A percentile compares a stretch with the other conserved stretches of the same genome.
Conservation (phyloP, 2,797 vertebrate genomes). For the Brotula barbata region DNA sequence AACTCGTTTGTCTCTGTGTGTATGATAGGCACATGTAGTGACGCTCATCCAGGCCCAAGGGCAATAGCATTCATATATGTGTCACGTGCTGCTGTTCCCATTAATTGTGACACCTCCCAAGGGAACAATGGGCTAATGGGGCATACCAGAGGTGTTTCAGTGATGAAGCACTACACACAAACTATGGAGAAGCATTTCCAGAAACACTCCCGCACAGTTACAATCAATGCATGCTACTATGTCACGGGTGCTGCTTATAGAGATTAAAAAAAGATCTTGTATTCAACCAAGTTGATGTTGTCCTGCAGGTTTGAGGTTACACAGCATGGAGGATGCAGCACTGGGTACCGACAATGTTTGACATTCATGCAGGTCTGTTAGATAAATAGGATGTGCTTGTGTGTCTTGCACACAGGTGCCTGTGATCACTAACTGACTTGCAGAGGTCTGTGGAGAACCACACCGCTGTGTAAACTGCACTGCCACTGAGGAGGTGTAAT, state of each 20-base stretch:
- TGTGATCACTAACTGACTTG: constrained; percentile 19
- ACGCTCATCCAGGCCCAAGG: constrained; percentile 17
- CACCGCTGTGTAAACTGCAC: constrained; percentile 40
- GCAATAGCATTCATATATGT: constrained; percentile 13
- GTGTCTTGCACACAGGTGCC: constrained; percentile 32
- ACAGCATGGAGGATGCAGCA: not conserved
- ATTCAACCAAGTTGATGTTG: constrained; percentile 14
- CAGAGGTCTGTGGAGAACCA: constrained; percentile 40
- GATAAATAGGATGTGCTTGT: constrained; percentile 40
- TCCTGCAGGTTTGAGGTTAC: not conserved
- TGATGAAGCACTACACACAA: not conserved
- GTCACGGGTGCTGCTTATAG: not conserved
- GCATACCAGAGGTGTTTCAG: not conserved
- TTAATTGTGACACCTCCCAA: constrained; percentile 21
- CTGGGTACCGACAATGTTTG: constrained; percentile 7
- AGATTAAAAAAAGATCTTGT: not conserved
- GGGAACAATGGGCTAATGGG: constrained; percentile 18
- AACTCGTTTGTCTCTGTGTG: not conserved
- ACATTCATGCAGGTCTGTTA: constrained; percentile 18
- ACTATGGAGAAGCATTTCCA: not conserved
- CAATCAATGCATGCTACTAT: not conserved
- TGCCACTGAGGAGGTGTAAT: constrained; percentile 16
- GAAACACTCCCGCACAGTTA: not conserved
- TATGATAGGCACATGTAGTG: constrained; percentile 25
- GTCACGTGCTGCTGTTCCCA: constrained; percentile 8